phyloP scores from a whole-genome alignment of 2,797 vertebrate genomes.

The Geotrypetes seraphini region DNA sequence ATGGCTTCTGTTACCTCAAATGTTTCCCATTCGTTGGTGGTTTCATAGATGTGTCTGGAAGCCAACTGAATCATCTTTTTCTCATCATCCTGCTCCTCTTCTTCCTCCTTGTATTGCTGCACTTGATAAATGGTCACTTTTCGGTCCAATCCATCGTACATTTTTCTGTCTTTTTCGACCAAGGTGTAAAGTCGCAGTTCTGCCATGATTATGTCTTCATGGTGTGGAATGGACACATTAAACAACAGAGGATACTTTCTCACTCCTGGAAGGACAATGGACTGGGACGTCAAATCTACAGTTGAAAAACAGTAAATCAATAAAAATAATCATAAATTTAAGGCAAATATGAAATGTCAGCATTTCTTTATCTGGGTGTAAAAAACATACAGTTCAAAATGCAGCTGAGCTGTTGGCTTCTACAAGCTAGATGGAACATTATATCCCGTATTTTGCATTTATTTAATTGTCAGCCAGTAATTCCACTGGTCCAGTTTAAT shows the following conservation, averaged over 20 bases:
- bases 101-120: slow-evolving; percentile 28
- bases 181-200: slow-evolving; percentile 89
- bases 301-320: no score
- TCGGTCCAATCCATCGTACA: slow-evolving; percentile 72
- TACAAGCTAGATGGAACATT: no score
- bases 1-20: slow-evolving; percentile 81
- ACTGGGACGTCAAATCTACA: slow-evolving; percentile 68
- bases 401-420: no score
- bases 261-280: slow-evolving; percentile 50
- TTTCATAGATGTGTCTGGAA: slow-evolving; percentile 77
- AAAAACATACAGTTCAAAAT: no score
- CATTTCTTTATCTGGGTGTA: no score
- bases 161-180: slow-evolving; percentile 73
- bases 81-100: slow-evolving; percentile 29
- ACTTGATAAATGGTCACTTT: slow-evolving; percentile 85
- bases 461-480: no score
- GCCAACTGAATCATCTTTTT: slow-evolving; percentile 58
- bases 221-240: slow-evolving; percentile 85
- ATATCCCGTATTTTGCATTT: no score
- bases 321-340: no score
- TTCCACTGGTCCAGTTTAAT: no score
- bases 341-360: no score
- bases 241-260: slow-evolving; percentile 85
- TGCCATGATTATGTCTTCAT: slow-evolving; percentile 78
- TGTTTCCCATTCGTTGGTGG: slow-evolving; percentile 81